A percentile compares a stretch with the other conserved stretches of the same genome.
phyloP scores from a whole-genome alignment of 2,113 vertebrate genomes.

The Oxyura jamaicensis region DNA sequence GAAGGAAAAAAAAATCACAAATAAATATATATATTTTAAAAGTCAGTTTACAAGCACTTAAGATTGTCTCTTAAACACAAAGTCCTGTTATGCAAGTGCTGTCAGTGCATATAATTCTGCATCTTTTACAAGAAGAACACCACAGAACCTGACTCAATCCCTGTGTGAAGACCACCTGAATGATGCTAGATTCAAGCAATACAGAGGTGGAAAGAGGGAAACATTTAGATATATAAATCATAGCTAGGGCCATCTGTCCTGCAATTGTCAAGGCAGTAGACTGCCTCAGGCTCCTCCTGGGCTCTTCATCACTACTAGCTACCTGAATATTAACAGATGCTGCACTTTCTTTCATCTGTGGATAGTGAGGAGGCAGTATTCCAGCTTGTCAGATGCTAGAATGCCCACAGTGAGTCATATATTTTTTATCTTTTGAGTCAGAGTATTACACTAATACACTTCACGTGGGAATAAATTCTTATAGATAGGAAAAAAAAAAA shows the following conservation, averaged over 20 bases:
- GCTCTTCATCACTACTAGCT: conserved; percentile 72
- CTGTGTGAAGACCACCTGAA: conserved; percentile 41
- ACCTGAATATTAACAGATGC: conserved; percentile 73
- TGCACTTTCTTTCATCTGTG: conserved; percentile 68
- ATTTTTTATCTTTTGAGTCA: conserved; percentile 65
- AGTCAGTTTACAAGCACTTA: not conserved
- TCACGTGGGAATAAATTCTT: not conserved
- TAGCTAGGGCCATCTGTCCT: conserved; percentile 68
- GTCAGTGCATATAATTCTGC: not conserved
- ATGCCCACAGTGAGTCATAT: conserved; percentile 51
- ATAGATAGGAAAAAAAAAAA: conserved; percentile 29
- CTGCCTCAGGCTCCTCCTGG: conserved; percentile 57
- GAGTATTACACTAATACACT: conserved; percentile 44
- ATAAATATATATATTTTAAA: not conserved
- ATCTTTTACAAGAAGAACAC: conserved; percentile 1
- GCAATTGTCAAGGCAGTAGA: conserved; percentile 68
- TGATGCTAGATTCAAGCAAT: not conserved
- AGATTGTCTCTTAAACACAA: not conserved
- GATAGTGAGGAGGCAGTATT: conserved; percentile 53
- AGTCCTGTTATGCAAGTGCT: not conserved
- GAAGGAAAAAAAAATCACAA: conserved; percentile 15
- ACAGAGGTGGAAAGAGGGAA: conserved; percentile 34
- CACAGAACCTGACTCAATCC: not conserved
- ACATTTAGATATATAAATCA: conserved; percentile 65
- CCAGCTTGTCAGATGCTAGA: conserved; percentile 62